Evolutionary conservation across 2,797 vertebrate species (phyloP).

Genomic region (Xyrichtys novacula): DNA sequence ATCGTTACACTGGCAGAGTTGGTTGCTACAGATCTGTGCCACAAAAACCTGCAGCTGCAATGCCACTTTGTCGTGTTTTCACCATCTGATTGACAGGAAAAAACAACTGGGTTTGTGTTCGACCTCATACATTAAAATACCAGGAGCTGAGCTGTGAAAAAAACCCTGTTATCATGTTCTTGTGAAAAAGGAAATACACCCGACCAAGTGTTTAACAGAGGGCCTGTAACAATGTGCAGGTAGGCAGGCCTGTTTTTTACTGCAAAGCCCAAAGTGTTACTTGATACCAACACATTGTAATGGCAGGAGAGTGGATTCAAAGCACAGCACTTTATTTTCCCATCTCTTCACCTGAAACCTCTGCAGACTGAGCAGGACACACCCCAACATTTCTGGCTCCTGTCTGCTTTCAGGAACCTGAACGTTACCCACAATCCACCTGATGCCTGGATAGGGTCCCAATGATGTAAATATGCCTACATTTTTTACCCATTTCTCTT

Average conservation of each 20-base stretch:
- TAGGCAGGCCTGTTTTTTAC: constrained; percentile 45
- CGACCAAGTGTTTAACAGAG: constrained; percentile 61
- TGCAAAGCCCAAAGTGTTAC: constrained; percentile 41
- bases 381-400: constrained; percentile 62
- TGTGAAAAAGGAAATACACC: constrained; percentile 49
- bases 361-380: constrained; percentile 43
- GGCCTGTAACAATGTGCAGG: constrained; percentile 25
- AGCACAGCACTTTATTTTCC: constrained; percentile 29
- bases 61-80: constrained; percentile 54
- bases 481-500: constrained; percentile 42
- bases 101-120: constrained; percentile 25
- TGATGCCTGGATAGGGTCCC: constrained; percentile 16
- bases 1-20: constrained; percentile 40
- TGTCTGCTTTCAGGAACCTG: constrained; percentile 54
- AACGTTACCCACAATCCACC: constrained; percentile 50
- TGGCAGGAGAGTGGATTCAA: constrained; percentile 44
- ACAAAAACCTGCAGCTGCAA: constrained; percentile 50
- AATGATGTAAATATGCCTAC: constrained; percentile 26
- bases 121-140: constrained; percentile 30
- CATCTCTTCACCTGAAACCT: constrained; percentile 37
- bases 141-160: constrained; percentile 22
- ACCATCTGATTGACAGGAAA: constrained; percentile 32
- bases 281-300: constrained; percentile 23
- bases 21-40: constrained; percentile 41
- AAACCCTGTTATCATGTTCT: constrained; percentile 52